Percentiles rank a stretch among this genome's conserved stretches.
Conservation (phyloP, 2,888 invertebrate genomes). For the Leucophenga montana region DNA sequence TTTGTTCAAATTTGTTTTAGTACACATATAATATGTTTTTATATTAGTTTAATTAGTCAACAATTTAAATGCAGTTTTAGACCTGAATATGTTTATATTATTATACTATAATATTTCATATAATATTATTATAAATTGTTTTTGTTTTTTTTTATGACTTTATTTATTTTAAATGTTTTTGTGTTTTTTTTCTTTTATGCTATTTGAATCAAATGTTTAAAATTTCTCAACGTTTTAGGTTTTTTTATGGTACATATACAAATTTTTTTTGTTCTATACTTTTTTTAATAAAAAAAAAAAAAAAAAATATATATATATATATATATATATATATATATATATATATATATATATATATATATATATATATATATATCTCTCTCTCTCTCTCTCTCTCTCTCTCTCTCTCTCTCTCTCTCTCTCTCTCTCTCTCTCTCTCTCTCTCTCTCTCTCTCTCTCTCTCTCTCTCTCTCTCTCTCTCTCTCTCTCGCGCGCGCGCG, state of each 20-base stretch:
- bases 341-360: conserved; percentile 31
- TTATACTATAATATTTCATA: conserved; percentile 36
- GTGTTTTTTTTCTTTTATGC: conserved; percentile 28
- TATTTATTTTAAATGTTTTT: conserved; percentile 5
- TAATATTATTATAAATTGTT: neutral
- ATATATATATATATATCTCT: no score
- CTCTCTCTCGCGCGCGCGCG: no score
- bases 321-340: conserved; percentile 36
- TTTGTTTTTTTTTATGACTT: conserved; percentile 16
- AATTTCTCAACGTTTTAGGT: conserved; percentile 26
- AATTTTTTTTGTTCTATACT: neutral
- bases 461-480: no score
- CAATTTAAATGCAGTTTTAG: conserved; percentile 66
- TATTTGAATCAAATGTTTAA: conserved; percentile 41
- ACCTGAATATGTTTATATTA: conserved; percentile 60
- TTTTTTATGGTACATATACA: conserved; percentile 32
- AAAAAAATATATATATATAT: conserved; percentile 33
- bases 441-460: no score
- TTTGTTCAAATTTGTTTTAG: neutral
- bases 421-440: no score
- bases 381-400: no score
- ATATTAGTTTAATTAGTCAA: conserved; percentile 29
- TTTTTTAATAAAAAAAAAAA: conserved; percentile 14
- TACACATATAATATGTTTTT: conserved; percentile 18
- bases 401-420: no score